Evolutionary conservation across 2,888 invertebrate genomes (phyloP).

Genomic region (Leucophora obtusa): DNA sequence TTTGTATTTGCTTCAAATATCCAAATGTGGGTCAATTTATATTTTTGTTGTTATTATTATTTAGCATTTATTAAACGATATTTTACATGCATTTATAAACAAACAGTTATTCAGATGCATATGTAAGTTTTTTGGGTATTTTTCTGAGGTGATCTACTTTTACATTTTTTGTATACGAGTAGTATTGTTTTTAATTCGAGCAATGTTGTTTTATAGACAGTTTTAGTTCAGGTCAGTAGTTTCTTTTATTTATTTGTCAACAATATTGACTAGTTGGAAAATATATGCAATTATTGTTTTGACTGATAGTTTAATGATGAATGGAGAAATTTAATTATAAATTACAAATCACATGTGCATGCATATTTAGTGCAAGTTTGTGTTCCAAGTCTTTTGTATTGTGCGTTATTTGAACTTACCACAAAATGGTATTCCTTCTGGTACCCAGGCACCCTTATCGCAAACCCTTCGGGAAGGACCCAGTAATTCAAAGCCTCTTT

Average conservation of each 20-base stretch:
- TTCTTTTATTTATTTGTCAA: not conserved
- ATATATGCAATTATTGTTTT: not conserved
- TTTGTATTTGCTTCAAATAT: not conserved
- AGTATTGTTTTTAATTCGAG: not conserved
- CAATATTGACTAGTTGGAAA: not conserved
- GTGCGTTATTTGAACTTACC: slow-evolving; percentile 83
- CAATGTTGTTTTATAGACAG: not conserved
- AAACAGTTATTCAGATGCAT: not conserved
- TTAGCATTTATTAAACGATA: slow-evolving; percentile 5
- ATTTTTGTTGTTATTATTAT: not conserved
- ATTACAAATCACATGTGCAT: not conserved
- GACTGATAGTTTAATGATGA: not conserved
- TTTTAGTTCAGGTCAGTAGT: not conserved
- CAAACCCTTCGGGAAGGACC: slow-evolving; percentile 91
- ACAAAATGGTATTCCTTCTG: slow-evolving; percentile 95
- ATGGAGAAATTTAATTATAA: not conserved
- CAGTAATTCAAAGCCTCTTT: slow-evolving; percentile 93
- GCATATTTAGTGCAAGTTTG: not conserved
- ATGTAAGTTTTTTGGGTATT: not conserved
- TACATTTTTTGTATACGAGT: not conserved
- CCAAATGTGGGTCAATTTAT: not conserved
- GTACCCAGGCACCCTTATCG: slow-evolving; percentile 88
- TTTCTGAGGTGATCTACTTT: not conserved
- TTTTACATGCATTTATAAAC: not conserved
- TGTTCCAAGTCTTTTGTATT: not conserved